Base-by-base conservation (phyloP, 2,113 vertebrate genomes). In the Aleadryas rufinucha region DNA sequence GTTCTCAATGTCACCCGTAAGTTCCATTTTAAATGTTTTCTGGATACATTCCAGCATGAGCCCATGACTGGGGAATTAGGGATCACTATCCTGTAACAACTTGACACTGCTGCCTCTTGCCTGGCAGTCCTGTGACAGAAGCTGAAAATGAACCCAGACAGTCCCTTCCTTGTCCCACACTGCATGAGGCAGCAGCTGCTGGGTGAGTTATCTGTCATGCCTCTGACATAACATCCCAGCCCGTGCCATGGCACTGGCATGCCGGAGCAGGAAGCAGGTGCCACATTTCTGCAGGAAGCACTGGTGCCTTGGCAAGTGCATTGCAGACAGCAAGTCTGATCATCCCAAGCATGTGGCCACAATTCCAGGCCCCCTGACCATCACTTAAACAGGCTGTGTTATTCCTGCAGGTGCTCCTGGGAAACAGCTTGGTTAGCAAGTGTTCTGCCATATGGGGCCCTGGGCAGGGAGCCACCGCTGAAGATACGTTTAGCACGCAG, bases 381-480 rank as follows among this genome's bases (percentile, higher is more conserved):
- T 22, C 57, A 33, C 52, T 85, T 91, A 49, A 94, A 89, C 89
- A 92, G 84, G 42, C 45, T 70, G 27, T 52, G 49, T 63, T 90
- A 93, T 93, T 92, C 60, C 66, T 91, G 95, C 91, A 93, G 75
- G 85, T 90, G 87, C 31, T 90, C 9, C 42, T 31, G 66, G 42
- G 47, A 30, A 71, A 65, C 84, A 85, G 85, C 54, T 88, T 94
- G 75, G 45, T 87, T 83, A 87, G 63, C 95, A 96, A 95, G 54
- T 96, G 93, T 88, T 86, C 71, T 74, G 63, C 70, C 87, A 84
- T 49, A 81, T 81, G 78, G 52, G 44, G 52, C 42, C 11, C n/a
- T 45, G 50, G 77, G 80, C 80, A 94, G 41, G 30, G 27, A 89
- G 88, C 91, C 50, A 81, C 31, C 0, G 0, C 33, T 50, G 57